phyloP scores from a whole-genome alignment of 2,797 vertebrate species.

The Siniperca scherzeri region DNA sequence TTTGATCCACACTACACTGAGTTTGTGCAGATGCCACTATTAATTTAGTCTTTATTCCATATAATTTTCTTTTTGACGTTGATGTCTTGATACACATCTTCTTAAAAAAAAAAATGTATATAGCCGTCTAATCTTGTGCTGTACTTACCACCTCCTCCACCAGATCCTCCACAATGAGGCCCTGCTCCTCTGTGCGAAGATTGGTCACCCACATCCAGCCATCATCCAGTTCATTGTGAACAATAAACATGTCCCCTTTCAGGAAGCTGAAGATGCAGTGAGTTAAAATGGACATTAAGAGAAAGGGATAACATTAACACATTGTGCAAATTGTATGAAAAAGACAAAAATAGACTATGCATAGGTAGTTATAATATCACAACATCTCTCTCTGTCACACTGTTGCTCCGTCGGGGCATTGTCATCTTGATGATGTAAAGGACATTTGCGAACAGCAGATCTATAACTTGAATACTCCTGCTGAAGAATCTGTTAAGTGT shows the following conservation, averaged over 20 bases:
- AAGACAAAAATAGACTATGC: not conserved
- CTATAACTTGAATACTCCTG: not conserved
- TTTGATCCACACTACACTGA: not conserved
- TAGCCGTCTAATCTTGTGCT: not conserved
- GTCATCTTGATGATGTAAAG: not conserved
- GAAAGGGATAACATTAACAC: not conserved
- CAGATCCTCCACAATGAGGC: conserved; percentile 98
- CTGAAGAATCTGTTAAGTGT: not conserved
- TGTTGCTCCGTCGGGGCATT: not conserved
- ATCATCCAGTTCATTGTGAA: conserved; percentile 99
- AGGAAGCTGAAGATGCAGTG: conserved; percentile 89
- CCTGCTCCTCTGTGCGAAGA: conserved; percentile 97
- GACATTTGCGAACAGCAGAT: not conserved
- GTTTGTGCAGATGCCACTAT: not conserved
- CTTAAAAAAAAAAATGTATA: not conserved
- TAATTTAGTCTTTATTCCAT: not conserved
- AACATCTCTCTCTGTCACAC: not conserved
- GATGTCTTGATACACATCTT: not conserved
- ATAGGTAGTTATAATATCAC: not conserved
- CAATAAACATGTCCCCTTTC: conserved; percentile 99
- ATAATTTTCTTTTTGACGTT: not conserved
- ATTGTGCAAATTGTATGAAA: not conserved
- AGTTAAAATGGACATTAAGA: conserved; percentile 18
- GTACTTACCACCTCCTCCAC: conserved; percentile 95
- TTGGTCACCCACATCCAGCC: conserved; percentile 99